These are phyloP conservation scores for Ptychobarbus kaznakovi DNA, from an alignment of 2,797 vertebrate genomes.

Conservation along the genomic window DNA sequence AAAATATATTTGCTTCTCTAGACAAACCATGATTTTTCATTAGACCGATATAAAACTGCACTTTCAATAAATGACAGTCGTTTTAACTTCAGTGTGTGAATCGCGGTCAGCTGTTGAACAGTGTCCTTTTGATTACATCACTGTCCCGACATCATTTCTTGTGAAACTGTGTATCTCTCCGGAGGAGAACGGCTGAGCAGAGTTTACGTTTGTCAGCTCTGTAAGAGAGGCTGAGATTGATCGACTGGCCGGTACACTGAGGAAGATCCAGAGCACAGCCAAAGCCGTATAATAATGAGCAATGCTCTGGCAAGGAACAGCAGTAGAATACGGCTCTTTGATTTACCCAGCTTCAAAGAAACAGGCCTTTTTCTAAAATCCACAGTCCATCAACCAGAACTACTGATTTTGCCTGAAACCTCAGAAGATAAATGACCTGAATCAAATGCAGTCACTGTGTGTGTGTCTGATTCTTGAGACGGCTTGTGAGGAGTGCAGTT, in stretches of 20 bases:
- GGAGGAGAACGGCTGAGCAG: neutral
- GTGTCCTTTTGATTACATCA: neutral
- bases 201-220: conserved; percentile 1
- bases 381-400: neutral
- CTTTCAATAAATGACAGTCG: neutral
- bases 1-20: neutral
- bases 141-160: neutral
- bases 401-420: conserved; percentile 15
- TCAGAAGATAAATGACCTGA: conserved; percentile 5
- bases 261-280: neutral
- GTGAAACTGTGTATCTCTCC: conserved; percentile 4
- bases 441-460: neutral
- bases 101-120: neutral
- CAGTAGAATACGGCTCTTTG: neutral
- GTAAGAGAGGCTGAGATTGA: conserved; percentile 6
- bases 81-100: neutral
- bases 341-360: neutral
- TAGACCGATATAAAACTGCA: neutral
- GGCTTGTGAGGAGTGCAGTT: conserved; percentile 16
- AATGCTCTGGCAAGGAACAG: neutral
- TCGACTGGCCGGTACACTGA: neutral
- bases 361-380: neutral
- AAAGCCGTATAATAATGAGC: conserved; percentile 11
- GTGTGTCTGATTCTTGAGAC: conserved; percentile 9
- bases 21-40: neutral